Evolutionary conservation across 2,888 invertebrate genomes (phyloP), one percentile per base, ranked within the genome.

Genomic region (Latrodectus hesperus): DNA sequence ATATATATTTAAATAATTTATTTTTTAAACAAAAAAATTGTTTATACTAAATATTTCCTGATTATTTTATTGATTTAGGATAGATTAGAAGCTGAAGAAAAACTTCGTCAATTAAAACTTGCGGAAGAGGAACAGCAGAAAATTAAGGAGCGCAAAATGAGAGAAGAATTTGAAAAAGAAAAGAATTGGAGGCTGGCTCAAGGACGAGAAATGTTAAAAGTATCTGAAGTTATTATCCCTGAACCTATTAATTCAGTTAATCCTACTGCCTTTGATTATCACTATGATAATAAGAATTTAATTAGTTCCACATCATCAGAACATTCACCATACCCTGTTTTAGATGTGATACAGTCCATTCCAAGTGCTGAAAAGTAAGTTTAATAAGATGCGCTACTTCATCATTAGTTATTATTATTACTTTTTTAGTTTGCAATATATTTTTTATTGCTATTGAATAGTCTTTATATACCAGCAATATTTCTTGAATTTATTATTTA

Each of bases 61-160:
- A 38, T 38, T 14, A 11, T 80, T 38, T 38, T 72, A 17, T 77
- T 22, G 14, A 22, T 75, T 26, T 65, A 86, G 90, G 81, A 90
- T 91, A 86, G 89, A 90, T 80, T 90, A 90, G 91, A 91, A 85
- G 91, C 91, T 10, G 91, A 92, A 87, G 91, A 91, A 90, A 89
- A 90, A 88, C 90, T 91, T 90, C 89, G 77, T 90, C 91, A 79
- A 89, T 90, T 81, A 81, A 90, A 91, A 80, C 86, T 91, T 10
- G 89, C 91, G 53, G 90, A 91, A 77, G 90, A 91, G 81, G 91
- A 91, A 75, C 90, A 91, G 64, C 52, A 89, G 26, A 72, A 64
- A 81, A 53, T 70, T 26, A 81, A 75, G 12, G 78, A 80, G 17
- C 53, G 72, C 12, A 85, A 89, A 75, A 14, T 80, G 16, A 67